phyloP scores from a whole-genome alignment of 2,888 invertebrate species.

The Dynastes maya region DNA sequence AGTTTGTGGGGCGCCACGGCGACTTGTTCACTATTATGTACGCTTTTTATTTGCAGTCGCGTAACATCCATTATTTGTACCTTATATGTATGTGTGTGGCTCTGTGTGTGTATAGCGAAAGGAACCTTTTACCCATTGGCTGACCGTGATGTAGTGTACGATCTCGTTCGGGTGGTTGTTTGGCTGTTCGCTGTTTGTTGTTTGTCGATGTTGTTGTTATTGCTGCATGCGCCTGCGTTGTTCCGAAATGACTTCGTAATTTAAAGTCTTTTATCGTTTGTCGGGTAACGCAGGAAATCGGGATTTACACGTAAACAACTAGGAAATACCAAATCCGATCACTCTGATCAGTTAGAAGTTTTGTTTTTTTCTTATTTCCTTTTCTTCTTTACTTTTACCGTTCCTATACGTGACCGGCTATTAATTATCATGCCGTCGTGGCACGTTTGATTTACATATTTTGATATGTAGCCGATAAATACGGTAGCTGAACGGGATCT shows the following conservation, averaged over 20 bases:
- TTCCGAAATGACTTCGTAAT: conserved; percentile 38
- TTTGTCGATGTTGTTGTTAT: conserved; percentile 26
- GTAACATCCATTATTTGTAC: conserved; percentile 46
- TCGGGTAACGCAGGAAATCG: conserved; percentile 38
- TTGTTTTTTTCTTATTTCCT: background rate
- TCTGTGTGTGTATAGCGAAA: conserved; percentile 29
- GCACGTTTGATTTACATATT: conserved; percentile 9
- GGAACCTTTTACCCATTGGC: background rate
- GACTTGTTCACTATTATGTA: conserved; percentile 52
- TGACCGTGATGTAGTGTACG: no score
- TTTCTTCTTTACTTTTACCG: no score
- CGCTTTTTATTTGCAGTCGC: conserved; percentile 48
- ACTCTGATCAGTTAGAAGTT: conserved; percentile 19
- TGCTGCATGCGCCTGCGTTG: conserved; percentile 44
- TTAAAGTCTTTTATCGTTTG: conserved; percentile 30
- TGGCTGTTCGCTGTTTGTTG: conserved; percentile 24
- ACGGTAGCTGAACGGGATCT: conserved; percentile 6
- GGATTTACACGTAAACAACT: conserved; percentile 34
- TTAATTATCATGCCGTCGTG: conserved; percentile 20
- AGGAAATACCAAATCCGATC: conserved; percentile 31
- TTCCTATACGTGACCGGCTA: background rate
- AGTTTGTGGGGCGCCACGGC: conserved; percentile 57
- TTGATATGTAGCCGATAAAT: conserved; percentile 32
- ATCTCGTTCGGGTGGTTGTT: no score
- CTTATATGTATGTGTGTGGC: conserved; percentile 11